Conservation (phyloP, 2,797 vertebrate genomes). For the Petrocephalus schoutedeni region DNA sequence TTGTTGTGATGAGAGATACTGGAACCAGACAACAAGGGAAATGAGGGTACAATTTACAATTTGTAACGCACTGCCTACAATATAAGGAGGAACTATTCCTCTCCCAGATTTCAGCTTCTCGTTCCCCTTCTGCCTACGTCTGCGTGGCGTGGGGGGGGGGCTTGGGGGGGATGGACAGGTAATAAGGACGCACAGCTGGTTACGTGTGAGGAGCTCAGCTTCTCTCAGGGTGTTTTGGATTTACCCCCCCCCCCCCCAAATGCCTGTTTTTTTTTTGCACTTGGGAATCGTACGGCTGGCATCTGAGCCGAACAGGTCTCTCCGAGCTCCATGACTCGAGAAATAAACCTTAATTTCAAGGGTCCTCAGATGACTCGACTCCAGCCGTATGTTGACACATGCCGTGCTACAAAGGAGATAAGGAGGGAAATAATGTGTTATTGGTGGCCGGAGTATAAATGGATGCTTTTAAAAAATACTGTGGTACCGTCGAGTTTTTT, state of each 20-base stretch:
- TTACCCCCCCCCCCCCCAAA: neutral
- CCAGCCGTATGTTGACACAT: neutral
- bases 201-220: neutral
- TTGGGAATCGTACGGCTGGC: neutral
- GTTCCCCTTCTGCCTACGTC: neutral
- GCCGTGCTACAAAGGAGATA: neutral
- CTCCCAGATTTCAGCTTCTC: neutral
- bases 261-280: neutral
- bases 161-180: neutral
- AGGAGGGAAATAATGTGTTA: neutral
- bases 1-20: neutral
- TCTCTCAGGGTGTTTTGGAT: neutral
- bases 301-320: neutral
- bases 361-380: neutral
- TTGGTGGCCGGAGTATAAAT: neutral
- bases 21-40: neutral
- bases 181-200: neutral
- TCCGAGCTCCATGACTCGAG: neutral
- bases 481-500: neutral
- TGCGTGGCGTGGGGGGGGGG: neutral
- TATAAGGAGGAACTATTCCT: neutral
- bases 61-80: no score
- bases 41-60: neutral
- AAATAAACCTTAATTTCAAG: neutral
- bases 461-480: neutral